These are phyloP conservation scores for Pachyrhynchus sulphureomaculatus DNA, from an alignment of 1,140 invertebrate genomes.

Conservation along the genomic window DNA sequence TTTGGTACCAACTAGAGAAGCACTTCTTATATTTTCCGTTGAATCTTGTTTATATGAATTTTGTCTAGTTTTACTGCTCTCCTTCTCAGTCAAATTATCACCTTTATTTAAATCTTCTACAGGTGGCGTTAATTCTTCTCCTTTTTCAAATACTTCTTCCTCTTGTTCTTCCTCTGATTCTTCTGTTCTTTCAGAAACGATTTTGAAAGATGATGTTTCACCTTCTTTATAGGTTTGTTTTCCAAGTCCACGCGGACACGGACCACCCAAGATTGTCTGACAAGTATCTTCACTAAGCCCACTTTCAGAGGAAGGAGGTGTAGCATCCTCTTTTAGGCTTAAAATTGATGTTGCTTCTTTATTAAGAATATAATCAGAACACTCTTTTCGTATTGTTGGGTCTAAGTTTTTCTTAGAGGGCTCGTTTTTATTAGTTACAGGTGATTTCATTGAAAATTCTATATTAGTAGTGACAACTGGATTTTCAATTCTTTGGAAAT, in stretches of 20 bases:
- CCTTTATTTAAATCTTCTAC: too few relatives aligned
- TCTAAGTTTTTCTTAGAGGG: background rate
- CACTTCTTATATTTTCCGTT: too few relatives aligned
- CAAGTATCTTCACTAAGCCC: constrained; percentile 17
- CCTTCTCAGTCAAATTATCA: too few relatives aligned
- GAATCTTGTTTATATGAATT: too few relatives aligned
- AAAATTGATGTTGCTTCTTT: background rate
- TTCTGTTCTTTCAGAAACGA: background rate
- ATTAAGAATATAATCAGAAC: constrained; percentile 2
- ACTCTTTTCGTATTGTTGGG: background rate
- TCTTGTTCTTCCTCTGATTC: background rate
- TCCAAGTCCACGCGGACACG: constrained; percentile 1
- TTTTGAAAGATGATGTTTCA: background rate
- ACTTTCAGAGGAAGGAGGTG: constrained; percentile 19
- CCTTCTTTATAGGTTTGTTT: background rate
- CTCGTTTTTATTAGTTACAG: background rate
- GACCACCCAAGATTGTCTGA: constrained; percentile 6
- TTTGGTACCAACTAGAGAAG: too few relatives aligned
- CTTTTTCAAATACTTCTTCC: background rate
- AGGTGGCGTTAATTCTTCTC: background rate
- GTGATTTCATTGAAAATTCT: constrained; percentile 12
- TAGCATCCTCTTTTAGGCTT: background rate
- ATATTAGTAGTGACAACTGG: background rate
- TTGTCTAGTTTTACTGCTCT: too few relatives aligned
- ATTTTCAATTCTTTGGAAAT: background rate